Base-by-base conservation (phyloP, 2,113 vertebrate genomes). In the Anoura caudifer region DNA sequence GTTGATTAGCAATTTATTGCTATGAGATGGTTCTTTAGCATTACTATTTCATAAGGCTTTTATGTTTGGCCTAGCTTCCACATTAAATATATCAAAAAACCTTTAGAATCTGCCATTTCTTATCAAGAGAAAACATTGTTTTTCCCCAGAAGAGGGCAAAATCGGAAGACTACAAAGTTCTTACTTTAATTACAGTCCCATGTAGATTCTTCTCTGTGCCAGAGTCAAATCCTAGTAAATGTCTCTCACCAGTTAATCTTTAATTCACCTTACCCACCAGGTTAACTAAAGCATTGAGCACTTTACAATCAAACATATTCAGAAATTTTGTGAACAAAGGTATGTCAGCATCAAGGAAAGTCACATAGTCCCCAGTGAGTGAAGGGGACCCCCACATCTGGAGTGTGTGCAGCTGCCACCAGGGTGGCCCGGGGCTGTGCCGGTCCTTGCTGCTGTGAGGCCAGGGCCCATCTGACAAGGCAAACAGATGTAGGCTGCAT, bases 81-180 rank as follows among this genome's bases (percentile, higher is more conserved):
- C 45, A n/a, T 72, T 91, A 81, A 97, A 85, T 47, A 92, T 24
- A 63, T 36, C 28, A 56, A 69, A 77, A 79, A 87, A 28, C 22
- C 72, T 88, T 93, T 96, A 84, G 17, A 91, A 95, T 95, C 90
- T 82, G 0, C 47, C n/a, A 54, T 90, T 47, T 90, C 52, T 97
- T 86, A 8, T 54, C 12, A 56, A 67, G 26, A 13, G 50, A 67
- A 75, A 97, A 43, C 12, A 28, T 26, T 75, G 4, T 69, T 86
- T 92, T n/a, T 28, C 84, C 61, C 36, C 67, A 87, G 63, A 94
- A 84, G 10, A n/a, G 33, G 63, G 61, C 52, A 85, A 75, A 84
- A 86, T 93, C 36, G 5, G 79, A 86, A 47, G 47, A n/a, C 41
- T 24, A 69, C 5, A 0, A 59, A 76, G 28, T n/a, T 41, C n/a